Conservation (phyloP, 2,797 vertebrate species). For the Delichon dasypus region DNA sequence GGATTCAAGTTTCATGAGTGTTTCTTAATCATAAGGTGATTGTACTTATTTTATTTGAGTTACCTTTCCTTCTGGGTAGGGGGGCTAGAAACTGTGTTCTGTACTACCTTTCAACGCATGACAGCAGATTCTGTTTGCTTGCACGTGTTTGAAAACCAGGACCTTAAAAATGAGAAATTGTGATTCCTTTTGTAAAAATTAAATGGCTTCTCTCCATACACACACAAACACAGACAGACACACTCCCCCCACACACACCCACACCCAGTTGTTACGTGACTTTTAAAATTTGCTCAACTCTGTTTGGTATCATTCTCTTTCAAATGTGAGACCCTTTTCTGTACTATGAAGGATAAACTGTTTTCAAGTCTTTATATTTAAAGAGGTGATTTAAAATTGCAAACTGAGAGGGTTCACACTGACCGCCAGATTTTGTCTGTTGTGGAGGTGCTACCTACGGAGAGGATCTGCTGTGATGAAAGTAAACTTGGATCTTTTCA, state of each 20-base stretch:
- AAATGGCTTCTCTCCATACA: background rate
- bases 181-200: background rate
- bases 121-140: background rate
- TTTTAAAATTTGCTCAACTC: background rate
- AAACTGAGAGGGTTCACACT: background rate
- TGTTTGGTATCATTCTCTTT: background rate
- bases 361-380: slow-evolving; percentile 10
- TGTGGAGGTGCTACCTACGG: slow-evolving; percentile 22
- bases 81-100: background rate
- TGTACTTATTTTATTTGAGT: background rate
- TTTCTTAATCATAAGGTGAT: background rate
- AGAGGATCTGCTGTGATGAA: slow-evolving; percentile 49
- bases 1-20: background rate
- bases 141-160: background rate
- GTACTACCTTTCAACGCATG: background rate
- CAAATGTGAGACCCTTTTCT: background rate
- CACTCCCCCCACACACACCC: too few relatives aligned
- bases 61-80: background rate
- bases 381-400: slow-evolving; percentile 19
- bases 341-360: background rate
- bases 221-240: too few relatives aligned
- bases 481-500: slow-evolving; percentile 46
- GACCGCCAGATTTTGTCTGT: slow-evolving; percentile 5
- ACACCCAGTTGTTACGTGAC: background rate
- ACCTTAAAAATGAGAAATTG: background rate